Conservation (phyloP, 2,797 vertebrate genomes). For the Sphenopsis melanotis region DNA sequence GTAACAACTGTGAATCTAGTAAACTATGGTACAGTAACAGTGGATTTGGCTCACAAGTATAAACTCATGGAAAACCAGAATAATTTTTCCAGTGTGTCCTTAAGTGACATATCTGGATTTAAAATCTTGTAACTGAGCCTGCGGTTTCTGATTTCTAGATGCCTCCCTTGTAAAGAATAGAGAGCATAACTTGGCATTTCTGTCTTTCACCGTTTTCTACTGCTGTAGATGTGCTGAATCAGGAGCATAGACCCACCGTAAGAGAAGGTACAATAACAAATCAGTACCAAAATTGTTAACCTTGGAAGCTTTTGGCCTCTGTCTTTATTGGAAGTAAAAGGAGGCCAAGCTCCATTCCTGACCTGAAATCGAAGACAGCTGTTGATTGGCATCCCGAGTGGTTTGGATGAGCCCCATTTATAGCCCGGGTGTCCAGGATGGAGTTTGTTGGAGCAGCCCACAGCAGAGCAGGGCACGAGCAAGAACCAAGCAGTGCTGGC, state of each 20-base stretch:
- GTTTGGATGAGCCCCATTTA: background rate
- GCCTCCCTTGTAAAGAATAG: background rate
- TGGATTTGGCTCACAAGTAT: background rate
- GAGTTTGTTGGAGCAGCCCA: background rate
- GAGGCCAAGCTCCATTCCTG: background rate
- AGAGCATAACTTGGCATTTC: background rate
- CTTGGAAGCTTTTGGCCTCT: background rate
- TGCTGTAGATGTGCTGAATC: background rate
- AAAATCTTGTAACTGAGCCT: background rate
- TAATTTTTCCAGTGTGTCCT: slow-evolving; percentile 24
- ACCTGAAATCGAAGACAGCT: background rate
- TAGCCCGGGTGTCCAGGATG: rapidly evolving
- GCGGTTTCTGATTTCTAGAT: background rate
- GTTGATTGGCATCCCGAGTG: background rate
- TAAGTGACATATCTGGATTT: slow-evolving; percentile 7
- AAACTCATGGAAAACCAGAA: slow-evolving; percentile 38
- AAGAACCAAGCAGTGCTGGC: background rate
- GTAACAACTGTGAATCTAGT: slow-evolving; percentile 9
- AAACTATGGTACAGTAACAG: slow-evolving; percentile 4
- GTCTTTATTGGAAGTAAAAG: background rate
- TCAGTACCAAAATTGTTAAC: background rate
- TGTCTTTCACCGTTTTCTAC: background rate
- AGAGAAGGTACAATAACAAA: background rate
- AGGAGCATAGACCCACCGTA: background rate
- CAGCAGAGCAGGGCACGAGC: background rate